Conservation (phyloP, 2,113 vertebrate species). For the Rhadina sibilatrix region DNA sequence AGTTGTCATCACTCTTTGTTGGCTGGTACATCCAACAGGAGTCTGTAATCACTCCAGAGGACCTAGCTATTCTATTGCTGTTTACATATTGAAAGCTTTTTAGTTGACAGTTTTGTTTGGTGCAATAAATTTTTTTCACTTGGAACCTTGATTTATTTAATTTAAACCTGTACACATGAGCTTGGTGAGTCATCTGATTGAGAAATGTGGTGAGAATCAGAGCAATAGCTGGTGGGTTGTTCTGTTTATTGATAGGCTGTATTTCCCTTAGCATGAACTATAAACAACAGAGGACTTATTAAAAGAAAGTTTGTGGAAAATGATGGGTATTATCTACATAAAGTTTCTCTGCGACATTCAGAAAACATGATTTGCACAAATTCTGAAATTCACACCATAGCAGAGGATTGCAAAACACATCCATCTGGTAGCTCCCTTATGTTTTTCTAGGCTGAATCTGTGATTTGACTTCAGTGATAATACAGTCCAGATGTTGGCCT, state of each 20-base stretch:
- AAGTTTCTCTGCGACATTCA: not conserved
- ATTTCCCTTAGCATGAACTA: not conserved
- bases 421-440: not conserved
- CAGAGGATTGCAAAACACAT: not conserved
- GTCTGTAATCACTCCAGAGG: not conserved
- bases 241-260: not conserved
- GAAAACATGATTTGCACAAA: not conserved
- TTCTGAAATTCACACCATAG: not conserved
- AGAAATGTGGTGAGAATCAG: not conserved
- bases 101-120: not conserved
- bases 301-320: not conserved
- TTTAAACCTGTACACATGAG: not conserved
- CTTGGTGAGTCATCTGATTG: not conserved
- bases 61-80: not conserved
- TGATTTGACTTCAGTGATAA: not conserved
- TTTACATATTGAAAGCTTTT: not conserved
- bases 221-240: not conserved
- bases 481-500: not conserved
- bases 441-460: not conserved
- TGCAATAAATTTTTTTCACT: not conserved
- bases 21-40: not conserved
- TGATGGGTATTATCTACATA: rapidly evolving
- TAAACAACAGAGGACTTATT: not conserved
- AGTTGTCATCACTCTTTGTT: not conserved
- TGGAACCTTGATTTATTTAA: not conserved